These are phyloP conservation scores for Xenopus tropicalis DNA, from an alignment of 2,113 vertebrate genomes.

Conservation along the genomic window DNA sequence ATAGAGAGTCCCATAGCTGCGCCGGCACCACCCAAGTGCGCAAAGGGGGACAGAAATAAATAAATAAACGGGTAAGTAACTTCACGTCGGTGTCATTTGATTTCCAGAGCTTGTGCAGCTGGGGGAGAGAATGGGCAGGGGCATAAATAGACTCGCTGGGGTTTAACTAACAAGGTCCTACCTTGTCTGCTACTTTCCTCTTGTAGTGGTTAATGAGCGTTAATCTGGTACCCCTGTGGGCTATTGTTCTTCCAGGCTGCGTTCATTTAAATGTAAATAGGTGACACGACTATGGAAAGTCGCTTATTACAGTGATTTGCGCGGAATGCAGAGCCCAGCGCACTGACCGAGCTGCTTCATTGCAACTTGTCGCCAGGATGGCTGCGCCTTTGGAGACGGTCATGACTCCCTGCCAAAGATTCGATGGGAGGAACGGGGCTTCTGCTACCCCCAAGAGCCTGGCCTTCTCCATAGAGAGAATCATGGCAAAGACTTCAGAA, in stretches of 20 bases:
- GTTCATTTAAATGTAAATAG: slow-evolving; percentile 92
- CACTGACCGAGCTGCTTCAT: too few species aligned
- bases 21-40: slow-evolving; percentile 54
- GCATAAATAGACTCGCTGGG: slow-evolving; percentile 12
- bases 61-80: too few species aligned
- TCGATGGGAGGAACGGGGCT: slow-evolving; percentile 69
- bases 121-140: slow-evolving; percentile 42
- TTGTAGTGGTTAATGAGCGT: slow-evolving; percentile 82
- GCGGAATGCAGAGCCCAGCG: slow-evolving; percentile 77
- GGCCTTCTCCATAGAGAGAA: slow-evolving; percentile 98
- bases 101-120: slow-evolving; percentile 3
- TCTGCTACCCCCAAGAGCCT: slow-evolving; percentile 82
- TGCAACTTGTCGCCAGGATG: too few species aligned
- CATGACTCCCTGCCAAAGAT: slow-evolving; percentile 78
- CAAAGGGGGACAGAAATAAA: slow-evolving; percentile 47
- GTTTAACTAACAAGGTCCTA: slow-evolving; percentile 64
- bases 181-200: slow-evolving; percentile 75
- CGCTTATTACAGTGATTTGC: slow-evolving; percentile 80
- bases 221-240: slow-evolving; percentile 88
- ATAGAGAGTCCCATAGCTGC: too few species aligned
- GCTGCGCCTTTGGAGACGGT: slow-evolving; percentile 80
- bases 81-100: too few species aligned
- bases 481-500: slow-evolving; percentile 94
- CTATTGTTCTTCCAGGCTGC: slow-evolving; percentile 74
- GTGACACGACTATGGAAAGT: slow-evolving; percentile 69